Conservation (phyloP, 2,888 invertebrate genomes). For the Ophion obscuratus region DNA sequence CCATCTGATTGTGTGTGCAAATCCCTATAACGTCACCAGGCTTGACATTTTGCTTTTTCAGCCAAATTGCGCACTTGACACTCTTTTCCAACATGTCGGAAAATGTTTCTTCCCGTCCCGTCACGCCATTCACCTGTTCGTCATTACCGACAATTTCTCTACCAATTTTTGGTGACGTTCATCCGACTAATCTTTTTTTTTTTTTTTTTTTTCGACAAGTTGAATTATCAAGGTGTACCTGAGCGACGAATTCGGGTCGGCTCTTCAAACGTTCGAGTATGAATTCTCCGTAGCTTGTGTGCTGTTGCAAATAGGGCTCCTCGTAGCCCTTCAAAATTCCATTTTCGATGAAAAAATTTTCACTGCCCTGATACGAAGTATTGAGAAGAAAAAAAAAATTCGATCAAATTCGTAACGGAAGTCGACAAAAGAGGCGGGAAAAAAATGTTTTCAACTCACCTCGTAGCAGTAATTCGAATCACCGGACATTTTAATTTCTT, state of each 20-base stretch:
- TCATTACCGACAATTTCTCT: background rate
- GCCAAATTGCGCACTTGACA: conserved; percentile 69
- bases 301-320: conserved; percentile 26
- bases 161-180: background rate
- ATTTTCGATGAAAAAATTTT: conserved; percentile 59
- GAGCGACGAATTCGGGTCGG: conserved; percentile 66
- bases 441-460: conserved; percentile 33
- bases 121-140: conserved; percentile 62
- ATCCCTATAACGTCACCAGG: conserved; percentile 66
- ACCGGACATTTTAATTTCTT: conserved; percentile 36
- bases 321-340: conserved; percentile 57
- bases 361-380: conserved; percentile 35
- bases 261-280: conserved; percentile 67
- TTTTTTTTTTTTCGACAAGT: background rate
- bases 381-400: background rate
- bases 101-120: conserved; percentile 64
- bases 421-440: background rate
- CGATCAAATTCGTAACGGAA: background rate
- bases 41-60: conserved; percentile 64
- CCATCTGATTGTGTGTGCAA: conserved; percentile 67
- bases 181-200: background rate
- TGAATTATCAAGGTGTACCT: conserved; percentile 65
- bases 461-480: conserved; percentile 53
- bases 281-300: conserved; percentile 66
- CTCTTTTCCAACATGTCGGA: conserved; percentile 61